Conservation (phyloP, 2,113 vertebrate species). For the Gnathonemus longibarbis region DNA sequence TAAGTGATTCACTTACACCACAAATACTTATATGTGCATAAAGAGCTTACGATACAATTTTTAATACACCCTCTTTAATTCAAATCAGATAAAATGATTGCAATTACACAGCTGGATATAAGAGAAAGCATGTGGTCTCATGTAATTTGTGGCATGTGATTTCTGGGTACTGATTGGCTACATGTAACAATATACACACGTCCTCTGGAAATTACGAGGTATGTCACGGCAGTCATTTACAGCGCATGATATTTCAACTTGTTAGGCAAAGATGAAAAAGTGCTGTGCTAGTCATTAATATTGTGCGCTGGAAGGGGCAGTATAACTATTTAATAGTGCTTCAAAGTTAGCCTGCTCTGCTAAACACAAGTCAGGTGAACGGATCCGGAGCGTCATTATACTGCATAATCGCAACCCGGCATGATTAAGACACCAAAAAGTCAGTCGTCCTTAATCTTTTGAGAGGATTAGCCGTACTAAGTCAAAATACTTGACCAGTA, state of each 20-base stretch:
- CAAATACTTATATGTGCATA: background rate
- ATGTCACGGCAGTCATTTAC: background rate
- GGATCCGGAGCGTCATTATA: background rate
- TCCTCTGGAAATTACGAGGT: background rate
- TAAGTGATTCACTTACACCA: background rate
- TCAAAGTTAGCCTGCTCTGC: background rate
- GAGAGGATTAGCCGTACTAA: background rate
- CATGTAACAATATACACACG: background rate
- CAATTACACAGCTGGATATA: background rate
- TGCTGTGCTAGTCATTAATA: background rate
- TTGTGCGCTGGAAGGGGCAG: background rate
- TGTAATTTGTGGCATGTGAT: background rate
- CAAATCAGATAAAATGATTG: background rate
- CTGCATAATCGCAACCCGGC: background rate
- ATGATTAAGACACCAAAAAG: background rate
- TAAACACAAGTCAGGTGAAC: background rate
- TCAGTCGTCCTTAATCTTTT: background rate
- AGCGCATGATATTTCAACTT: background rate
- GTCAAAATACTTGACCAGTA: background rate
- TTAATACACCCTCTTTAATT: background rate
- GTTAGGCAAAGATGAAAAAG: background rate
- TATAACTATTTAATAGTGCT: background rate
- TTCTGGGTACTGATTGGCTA: background rate
- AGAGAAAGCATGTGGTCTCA: background rate
- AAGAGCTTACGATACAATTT: background rate